These are phyloP conservation scores for Heterodera carotae DNA, from an alignment of 1,140 invertebrate genomes.

Conservation along the genomic window DNA sequence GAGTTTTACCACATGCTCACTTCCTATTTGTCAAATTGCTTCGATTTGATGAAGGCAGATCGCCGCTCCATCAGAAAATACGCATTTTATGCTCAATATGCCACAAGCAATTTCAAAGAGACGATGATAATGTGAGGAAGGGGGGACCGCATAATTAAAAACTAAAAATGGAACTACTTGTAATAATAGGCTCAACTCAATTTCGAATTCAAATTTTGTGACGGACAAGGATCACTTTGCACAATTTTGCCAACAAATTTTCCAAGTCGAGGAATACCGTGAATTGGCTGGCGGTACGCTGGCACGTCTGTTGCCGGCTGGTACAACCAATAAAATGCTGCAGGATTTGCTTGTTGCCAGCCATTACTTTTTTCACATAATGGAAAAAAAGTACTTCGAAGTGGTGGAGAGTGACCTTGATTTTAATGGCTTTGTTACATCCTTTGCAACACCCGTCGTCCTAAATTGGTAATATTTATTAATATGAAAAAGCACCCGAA, in stretches of 20 bases:
- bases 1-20: slow-evolving; percentile 43
- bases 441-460: slow-evolving; percentile 43
- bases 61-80: slow-evolving; percentile 29
- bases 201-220: slow-evolving; percentile 22
- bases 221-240: slow-evolving; percentile 35
- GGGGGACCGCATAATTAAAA: background rate
- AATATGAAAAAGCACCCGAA: background rate
- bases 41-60: slow-evolving; percentile 45
- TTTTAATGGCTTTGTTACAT: slow-evolving; percentile 40
- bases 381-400: slow-evolving; percentile 38
- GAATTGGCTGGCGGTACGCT: slow-evolving; percentile 31
- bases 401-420: slow-evolving; percentile 36
- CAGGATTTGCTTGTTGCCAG: slow-evolving; percentile 50
- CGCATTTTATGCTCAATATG: slow-evolving; percentile 40
- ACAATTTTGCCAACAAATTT: slow-evolving; percentile 38
- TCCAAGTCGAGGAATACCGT: slow-evolving; percentile 45
- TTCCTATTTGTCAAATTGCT: slow-evolving; percentile 24
- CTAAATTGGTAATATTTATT: slow-evolving; percentile 34
- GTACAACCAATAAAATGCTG: slow-evolving; percentile 41
- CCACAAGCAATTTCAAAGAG: slow-evolving; percentile 42
- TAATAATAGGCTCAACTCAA: slow-evolving; percentile 31
- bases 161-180: slow-evolving; percentile 4
- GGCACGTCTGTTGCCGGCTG: slow-evolving; percentile 32
- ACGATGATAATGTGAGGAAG: slow-evolving; percentile 35
- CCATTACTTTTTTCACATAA: slow-evolving; percentile 47